Percentiles rank a stretch among this genome's conserved stretches.
Evolutionary conservation across 2,888 invertebrate genomes (phyloP).

Genomic region (Mesodorylaimus sp.): DNA sequence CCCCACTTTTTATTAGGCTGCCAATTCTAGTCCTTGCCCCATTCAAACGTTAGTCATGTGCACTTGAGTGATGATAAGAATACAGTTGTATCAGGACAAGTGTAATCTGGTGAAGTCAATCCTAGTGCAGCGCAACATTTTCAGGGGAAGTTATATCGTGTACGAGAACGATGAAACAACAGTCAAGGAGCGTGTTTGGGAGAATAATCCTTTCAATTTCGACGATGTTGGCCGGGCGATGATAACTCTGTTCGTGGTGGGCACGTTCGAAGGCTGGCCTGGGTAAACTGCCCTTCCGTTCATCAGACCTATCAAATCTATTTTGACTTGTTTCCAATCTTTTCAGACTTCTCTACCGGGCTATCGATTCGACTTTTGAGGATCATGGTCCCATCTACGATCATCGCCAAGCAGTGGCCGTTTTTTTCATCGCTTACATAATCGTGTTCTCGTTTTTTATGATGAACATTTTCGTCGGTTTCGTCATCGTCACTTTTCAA

Average conservation of each 20-base stretch:
- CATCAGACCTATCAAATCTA: too few relatives aligned
- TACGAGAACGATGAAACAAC: too few relatives aligned
- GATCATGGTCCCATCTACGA: constrained; percentile 84
- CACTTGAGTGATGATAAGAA: too few relatives aligned
- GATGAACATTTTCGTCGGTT: constrained; percentile 99
- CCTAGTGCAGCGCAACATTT: too few relatives aligned
- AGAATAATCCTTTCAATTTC: constrained; percentile 71
- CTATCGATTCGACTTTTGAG: constrained; percentile 86
- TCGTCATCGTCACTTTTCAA: constrained; percentile 97
- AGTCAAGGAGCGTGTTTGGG: constrained; percentile 60
- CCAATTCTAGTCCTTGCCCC: too few relatives aligned
- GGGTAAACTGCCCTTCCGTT: too few relatives aligned
- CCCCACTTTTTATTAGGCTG: too few relatives aligned
- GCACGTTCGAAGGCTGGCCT: constrained; percentile 98
- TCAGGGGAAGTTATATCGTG: too few relatives aligned
- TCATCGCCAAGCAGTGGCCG: constrained; percentile 56
- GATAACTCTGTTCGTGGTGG: constrained; percentile 89
- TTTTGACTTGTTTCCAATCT: not conserved
- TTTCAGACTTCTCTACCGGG: constrained; percentile 6
- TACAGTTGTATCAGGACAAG: too few relatives aligned
- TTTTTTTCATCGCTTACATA: constrained; percentile 93
- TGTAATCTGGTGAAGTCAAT: too few relatives aligned
- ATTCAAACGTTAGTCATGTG: too few relatives aligned
- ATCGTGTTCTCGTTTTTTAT: constrained; percentile 99
- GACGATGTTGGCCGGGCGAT: constrained; percentile 92